Conservation (phyloP, 2,888 invertebrate genomes). For the Pantelozetes paolii region DNA sequence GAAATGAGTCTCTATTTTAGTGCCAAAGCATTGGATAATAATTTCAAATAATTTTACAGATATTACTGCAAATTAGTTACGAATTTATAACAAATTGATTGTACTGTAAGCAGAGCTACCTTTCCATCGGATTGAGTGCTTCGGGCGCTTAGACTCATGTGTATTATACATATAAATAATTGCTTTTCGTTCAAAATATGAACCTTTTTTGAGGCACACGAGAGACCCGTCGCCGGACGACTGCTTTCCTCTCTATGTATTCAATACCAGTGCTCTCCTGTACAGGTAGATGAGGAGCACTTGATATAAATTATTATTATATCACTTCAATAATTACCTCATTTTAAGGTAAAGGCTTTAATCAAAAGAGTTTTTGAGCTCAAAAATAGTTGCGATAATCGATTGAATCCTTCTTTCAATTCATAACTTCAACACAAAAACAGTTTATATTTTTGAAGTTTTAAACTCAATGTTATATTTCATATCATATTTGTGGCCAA, state of each 20-base stretch:
- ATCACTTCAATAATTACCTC: conserved; percentile 10
- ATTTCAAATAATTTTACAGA: conserved; percentile 24
- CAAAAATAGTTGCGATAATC: background rate
- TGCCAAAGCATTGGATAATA: background rate
- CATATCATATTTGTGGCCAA: background rate
- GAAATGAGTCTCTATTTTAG: background rate
- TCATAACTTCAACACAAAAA: background rate
- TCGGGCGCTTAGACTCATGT: conserved; percentile 8
- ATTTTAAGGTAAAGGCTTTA: conserved; percentile 1
- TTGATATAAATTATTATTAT: conserved; percentile 4
- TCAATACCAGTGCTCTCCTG: background rate
- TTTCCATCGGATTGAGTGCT: background rate
- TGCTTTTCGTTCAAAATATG: background rate
- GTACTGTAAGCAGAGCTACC: conserved; percentile 15
- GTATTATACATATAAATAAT: conserved; percentile 14
- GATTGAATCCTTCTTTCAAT: background rate
- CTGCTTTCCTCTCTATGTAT: background rate
- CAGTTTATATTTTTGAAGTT: background rate
- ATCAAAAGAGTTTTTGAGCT: background rate
- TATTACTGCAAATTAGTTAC: conserved; percentile 9
- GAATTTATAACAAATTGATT: conserved; percentile 23
- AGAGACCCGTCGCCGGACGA: background rate
- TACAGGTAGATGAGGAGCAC: background rate
- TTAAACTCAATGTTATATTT: background rate
- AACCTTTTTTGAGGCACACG: conserved; percentile 14